phyloP scores from a whole-genome alignment of 2,797 vertebrate species.

The Pangasius sanitwongsei region DNA sequence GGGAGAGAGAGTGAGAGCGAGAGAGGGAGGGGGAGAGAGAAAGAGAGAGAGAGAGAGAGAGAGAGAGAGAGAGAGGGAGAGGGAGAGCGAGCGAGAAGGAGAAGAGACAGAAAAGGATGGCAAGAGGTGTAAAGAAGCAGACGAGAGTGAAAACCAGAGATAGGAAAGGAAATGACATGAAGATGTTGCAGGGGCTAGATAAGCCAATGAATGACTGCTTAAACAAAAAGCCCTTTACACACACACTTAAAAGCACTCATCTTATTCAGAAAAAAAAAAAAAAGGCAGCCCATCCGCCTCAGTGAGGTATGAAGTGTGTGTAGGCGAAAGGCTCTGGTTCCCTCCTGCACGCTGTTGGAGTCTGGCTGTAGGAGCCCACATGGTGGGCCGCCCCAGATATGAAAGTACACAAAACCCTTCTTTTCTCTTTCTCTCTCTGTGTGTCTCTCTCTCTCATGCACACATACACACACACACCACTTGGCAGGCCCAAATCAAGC shows the following conservation, averaged over 20 bases:
- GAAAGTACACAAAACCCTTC: slow-evolving; percentile 37
- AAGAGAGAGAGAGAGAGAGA: not conserved
- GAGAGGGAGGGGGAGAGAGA: not conserved
- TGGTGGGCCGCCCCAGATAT: slow-evolving; percentile 46
- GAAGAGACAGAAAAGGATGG: slow-evolving; percentile 43
- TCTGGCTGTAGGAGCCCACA: slow-evolving; percentile 34
- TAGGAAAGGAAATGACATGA: slow-evolving; percentile 22
- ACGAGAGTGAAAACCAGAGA: slow-evolving; percentile 43
- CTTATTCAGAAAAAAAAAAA: slow-evolving; percentile 3
- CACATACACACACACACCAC: slow-evolving; percentile 16
- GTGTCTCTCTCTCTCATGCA: slow-evolving; percentile 8
- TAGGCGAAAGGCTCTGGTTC: slow-evolving; percentile 44
- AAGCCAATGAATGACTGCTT: slow-evolving; percentile 41
- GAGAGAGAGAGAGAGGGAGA: not conserved
- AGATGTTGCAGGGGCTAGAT: slow-evolving; percentile 41
- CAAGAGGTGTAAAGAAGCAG: slow-evolving; percentile 37
- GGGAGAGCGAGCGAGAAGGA: slow-evolving; percentile 36
- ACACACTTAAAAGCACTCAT: slow-evolving; percentile 22
- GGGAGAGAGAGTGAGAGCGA: slow-evolving; percentile 22
- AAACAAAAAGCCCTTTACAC: slow-evolving; percentile 40
- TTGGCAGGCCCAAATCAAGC: slow-evolving; percentile 38
- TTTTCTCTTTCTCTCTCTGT: not conserved
- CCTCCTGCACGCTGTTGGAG: slow-evolving; percentile 34
- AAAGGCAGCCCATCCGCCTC: slow-evolving; percentile 17
- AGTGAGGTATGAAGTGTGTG: slow-evolving; percentile 42